These are phyloP conservation scores for Chalcis sispes DNA, from an alignment of 2,888 invertebrate genomes.

Conservation along the genomic window DNA sequence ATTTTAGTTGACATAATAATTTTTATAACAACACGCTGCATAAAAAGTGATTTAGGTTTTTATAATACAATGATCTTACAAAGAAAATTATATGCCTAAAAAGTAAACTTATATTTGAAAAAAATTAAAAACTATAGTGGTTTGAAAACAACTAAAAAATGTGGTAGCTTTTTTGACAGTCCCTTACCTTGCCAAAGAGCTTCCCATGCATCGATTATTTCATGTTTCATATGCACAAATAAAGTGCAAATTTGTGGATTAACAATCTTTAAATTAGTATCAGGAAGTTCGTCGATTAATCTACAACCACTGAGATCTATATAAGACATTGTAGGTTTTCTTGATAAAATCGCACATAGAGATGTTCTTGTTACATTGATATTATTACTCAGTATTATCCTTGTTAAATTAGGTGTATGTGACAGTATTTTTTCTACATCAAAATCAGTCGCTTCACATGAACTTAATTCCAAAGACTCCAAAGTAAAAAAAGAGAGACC, in stretches of 20 bases:
- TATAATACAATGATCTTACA: no score
- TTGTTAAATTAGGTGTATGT: conserved; percentile 66
- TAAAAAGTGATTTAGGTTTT: neutral
- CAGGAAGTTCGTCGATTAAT: conserved; percentile 63
- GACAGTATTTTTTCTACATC: conserved; percentile 67
- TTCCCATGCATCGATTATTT: conserved; percentile 67
- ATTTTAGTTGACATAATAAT: no score
- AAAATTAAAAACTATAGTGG: conserved; percentile 57
- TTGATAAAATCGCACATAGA: conserved; percentile 63
- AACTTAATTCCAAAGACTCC: conserved; percentile 68
- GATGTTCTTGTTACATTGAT: conserved; percentile 63
- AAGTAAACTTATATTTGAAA: neutral
- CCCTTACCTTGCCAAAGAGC: conserved; percentile 67
- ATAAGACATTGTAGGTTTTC: conserved; percentile 66
- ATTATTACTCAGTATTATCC: conserved; percentile 67
- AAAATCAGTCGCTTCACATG: conserved; percentile 66
- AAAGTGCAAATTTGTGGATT: conserved; percentile 68
- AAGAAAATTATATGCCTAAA: no score
- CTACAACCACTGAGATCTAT: conserved; percentile 69
- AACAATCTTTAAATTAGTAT: conserved; percentile 59
- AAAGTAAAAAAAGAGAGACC: conserved; percentile 63
- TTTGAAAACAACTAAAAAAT: conserved; percentile 67
- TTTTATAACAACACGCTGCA: neutral
- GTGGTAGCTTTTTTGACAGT: conserved; percentile 62
- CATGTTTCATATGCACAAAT: conserved; percentile 64